phyloP scores from a whole-genome alignment of 2,797 vertebrate genomes.

The Geotrypetes seraphini region DNA sequence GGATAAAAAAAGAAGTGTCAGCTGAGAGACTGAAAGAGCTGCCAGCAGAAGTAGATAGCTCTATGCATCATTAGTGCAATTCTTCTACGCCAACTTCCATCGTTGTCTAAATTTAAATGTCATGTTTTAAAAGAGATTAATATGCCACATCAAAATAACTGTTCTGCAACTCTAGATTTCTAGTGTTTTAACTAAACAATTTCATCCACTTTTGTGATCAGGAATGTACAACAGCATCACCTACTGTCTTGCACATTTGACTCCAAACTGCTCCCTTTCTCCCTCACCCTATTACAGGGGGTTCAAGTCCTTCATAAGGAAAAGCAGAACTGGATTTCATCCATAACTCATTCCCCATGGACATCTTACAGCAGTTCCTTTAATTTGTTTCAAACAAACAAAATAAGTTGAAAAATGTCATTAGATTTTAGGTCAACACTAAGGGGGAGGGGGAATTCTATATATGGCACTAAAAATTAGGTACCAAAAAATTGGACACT shows the following conservation, averaged over 20 bases:
- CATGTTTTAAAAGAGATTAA: conserved; percentile 41
- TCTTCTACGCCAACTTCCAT: conserved; percentile 54
- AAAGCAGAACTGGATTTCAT: too few species aligned
- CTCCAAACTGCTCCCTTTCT: too few species aligned
- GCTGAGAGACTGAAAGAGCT: conserved; percentile 56
- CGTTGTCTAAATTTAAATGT: conserved; percentile 50
- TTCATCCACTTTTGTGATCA: conserved; percentile 22
- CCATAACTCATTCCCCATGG: too few species aligned
- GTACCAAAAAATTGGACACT: too few species aligned
- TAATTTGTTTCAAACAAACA: too few species aligned
- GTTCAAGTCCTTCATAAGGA: conserved; percentile 32
- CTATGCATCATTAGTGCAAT: conserved; percentile 54
- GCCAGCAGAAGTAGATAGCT: conserved; percentile 52
- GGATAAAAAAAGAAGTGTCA: conserved; percentile 62
- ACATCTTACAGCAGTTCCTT: too few species aligned
- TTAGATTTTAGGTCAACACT: conserved; percentile 44
- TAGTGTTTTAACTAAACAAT: conserved; percentile 23
- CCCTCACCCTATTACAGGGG: conserved; percentile 13
- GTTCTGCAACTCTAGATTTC: conserved; percentile 39
- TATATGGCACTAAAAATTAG: too few species aligned
- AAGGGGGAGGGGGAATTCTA: too few species aligned
- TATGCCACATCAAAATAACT: conserved; percentile 43
- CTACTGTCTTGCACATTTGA: conserved; percentile 24
- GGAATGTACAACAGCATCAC: conserved; percentile 23
- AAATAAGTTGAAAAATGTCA: too few species aligned